phyloP scores from a whole-genome alignment of 1,140 invertebrate species.

The Meloidogyne floridensis region DNA sequence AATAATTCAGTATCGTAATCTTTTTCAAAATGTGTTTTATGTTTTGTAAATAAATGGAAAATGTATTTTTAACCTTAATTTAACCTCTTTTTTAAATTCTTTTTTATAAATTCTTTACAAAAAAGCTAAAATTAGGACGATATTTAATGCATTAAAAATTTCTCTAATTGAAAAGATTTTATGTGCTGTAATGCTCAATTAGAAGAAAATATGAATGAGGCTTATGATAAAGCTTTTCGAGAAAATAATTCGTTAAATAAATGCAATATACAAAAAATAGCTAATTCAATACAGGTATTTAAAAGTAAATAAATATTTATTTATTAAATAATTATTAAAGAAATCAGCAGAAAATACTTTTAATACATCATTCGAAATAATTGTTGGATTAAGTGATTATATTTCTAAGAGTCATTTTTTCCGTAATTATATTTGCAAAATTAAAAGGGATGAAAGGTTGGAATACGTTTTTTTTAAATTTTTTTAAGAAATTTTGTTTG shows the following conservation, averaged over 20 bases:
- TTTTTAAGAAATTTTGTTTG: background rate
- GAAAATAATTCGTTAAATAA: slow-evolving; percentile 19
- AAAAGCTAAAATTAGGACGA: no score
- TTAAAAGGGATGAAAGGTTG: slow-evolving; percentile 35
- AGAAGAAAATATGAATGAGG: slow-evolving; percentile 38
- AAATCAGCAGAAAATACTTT: slow-evolving; percentile 36
- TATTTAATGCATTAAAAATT: background rate
- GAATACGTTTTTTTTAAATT: background rate
- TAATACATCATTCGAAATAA: slow-evolving; percentile 44
- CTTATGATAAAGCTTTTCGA: slow-evolving; percentile 22
- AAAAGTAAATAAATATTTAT: background rate
- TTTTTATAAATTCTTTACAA: no score
- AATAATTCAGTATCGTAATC: no score
- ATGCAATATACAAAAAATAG: slow-evolving; percentile 46
- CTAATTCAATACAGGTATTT: slow-evolving; percentile 29
- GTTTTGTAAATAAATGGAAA: no score
- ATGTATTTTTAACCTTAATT: no score
- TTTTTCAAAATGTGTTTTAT: no score
- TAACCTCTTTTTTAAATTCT: no score
- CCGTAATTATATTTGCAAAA: slow-evolving; percentile 44
- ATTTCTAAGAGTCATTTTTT: slow-evolving; percentile 47
- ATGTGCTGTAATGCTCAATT: slow-evolving; percentile 46
- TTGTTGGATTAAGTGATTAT: slow-evolving; percentile 42
- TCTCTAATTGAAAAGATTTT: slow-evolving; percentile 21
- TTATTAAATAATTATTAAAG: slow-evolving; percentile 10